A percentile compares a stretch with the other conserved stretches of the same genome.
phyloP scores from a whole-genome alignment of 2,797 vertebrate genomes.

The Fratercula arctica region DNA sequence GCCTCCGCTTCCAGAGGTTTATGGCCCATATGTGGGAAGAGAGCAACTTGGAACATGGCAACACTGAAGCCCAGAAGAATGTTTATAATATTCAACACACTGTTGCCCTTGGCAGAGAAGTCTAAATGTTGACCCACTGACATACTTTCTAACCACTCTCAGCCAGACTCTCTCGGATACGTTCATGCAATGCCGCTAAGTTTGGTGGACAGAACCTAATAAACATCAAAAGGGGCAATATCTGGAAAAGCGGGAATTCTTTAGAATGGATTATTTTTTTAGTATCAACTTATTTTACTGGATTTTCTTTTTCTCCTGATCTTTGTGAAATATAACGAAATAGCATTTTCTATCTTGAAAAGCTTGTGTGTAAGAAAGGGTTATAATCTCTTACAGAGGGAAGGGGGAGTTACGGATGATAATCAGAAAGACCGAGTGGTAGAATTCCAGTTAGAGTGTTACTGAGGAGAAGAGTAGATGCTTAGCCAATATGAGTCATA shows the following conservation, averaged over 20 bases:
- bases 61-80: neutral
- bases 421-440: neutral
- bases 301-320: neutral
- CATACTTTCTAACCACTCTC: neutral
- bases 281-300: neutral
- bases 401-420: neutral
- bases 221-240: neutral
- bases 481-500: neutral
- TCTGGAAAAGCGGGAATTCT: neutral
- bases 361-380: neutral
- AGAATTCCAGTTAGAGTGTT: neutral
- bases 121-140: slow-evolving; percentile 8
- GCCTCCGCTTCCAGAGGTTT: neutral
- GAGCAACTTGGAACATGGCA: neutral
- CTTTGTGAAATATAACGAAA: neutral
- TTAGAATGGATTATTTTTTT: neutral
- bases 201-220: neutral
- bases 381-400: neutral
- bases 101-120: slow-evolving; percentile 32
- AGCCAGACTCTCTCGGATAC: neutral
- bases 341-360: neutral
- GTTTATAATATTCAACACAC: neutral
- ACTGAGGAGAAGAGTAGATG: neutral
- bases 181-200: neutral
- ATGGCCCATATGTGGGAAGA: neutral